Base-by-base conservation (phyloP, 2,888 invertebrate species). In the Acronicta leporina region DNA sequence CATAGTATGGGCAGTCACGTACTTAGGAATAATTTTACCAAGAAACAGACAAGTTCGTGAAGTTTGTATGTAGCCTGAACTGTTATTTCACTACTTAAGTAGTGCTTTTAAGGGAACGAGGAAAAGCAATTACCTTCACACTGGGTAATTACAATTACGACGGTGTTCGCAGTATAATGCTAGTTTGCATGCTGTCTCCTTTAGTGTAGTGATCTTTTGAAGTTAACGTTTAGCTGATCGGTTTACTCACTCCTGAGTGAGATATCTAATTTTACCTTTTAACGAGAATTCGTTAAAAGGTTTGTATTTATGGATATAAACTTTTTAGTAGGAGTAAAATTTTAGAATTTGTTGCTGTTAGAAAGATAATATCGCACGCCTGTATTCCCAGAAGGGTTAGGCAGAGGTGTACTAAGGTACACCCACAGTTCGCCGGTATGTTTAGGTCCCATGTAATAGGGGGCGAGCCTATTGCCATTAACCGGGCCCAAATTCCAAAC, bases 71-170 rank as follows among this genome's bases (percentile, higher is more conserved):
- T 46, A 63, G 63, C 65, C 69, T 68, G 61, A 79, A 74, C 64
- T 72, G 68, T 75, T 75, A 74, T 73, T 73, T 80, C 69, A 75
- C 65, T 71, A 73, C 73, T 67, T 77, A 79, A 82, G 79, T 77
- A 81, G 73, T 73, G 77, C 82, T 81, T 79, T 81, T 83, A 81
- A 74, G 67, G 77, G 74, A 71, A 78, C 77, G 73, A 77, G 76
- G 74, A 74, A 82, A 80, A 75, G 76, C 79, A 81, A 82, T 87
- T 87, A 85, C 69, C 77, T 77, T 80, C 80, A 76, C 82, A 81
- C 79, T 78, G 56, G 75, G 80, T 82, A 85, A 85, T 84, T 84
- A 86, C 82, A 81, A 82, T 83, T 83, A 83, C 67, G 69, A 30
- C 67, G 68, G 64, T 66, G 76, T 80, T 75, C 75, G 67, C 77